Base-by-base conservation (phyloP, 2,797 vertebrate genomes). In the Perodicticus potto region DNA sequence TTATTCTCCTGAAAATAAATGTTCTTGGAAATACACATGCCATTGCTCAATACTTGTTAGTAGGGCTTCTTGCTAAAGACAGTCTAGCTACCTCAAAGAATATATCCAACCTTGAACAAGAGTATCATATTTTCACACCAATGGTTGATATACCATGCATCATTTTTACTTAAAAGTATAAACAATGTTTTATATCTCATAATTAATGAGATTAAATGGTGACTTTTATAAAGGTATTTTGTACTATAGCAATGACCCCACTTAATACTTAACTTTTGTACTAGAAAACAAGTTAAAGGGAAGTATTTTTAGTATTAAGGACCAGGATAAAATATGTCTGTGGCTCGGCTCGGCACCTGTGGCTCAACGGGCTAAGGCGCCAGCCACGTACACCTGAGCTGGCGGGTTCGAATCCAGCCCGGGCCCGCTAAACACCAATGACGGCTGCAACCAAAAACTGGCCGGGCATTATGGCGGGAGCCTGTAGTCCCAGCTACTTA, bases 1-100 rank as follows among this genome's bases (percentile, higher is more conserved):
- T 69, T 69, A n/a, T 69, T 69, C 65, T 34, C 8, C 65, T 69
- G 65, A 69, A 94, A 82, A 73, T 91, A 65, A 63, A n/a, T 87
- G 8, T 37, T n/a, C 19, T n/a, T 25, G 29, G 69, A 73, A 74
- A 82, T 86, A 37, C 34, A 74, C 16, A 74, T 37, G 32, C 45
- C 86, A 16, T 82, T 32, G 43, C n/a, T 5, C 37, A 91, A 40
- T 57, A 19, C 3, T 76, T 93, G 69, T 45, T 29, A 74, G 27
- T 17, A 82, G 32, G 53, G 2, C 4, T 43, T 59, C 81, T 76
- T 67, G 29, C 40, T 70, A 43, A 81, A 86, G 53, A 59, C 34
- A 89, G 37, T 40, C 27, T 73, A 43, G 29, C 61, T 67, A n/a
- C 19, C 20, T 81, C 59, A 89, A 74, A 94, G 37, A 89, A 17